Percentiles rank a stretch among this genome's conserved stretches.
Conservation (phyloP, 2,888 invertebrate genomes). For the Latheticus oryzae region DNA sequence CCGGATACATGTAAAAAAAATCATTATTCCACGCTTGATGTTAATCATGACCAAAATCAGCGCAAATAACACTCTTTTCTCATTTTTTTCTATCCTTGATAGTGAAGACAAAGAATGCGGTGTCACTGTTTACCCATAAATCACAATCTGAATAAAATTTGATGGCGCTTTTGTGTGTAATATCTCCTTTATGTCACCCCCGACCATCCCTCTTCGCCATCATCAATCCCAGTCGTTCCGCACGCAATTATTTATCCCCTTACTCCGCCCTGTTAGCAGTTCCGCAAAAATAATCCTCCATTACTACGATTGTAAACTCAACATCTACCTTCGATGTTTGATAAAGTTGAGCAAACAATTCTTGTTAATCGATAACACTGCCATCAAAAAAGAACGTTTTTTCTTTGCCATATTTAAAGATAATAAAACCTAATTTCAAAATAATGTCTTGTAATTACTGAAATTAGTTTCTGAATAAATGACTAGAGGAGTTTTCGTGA, state of each 20-base stretch:
- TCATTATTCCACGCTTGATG: neutral
- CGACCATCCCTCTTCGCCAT: slow-evolving; percentile 47
- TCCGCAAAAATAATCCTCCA: too few relatives aligned
- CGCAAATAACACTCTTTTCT: slow-evolving; percentile 1
- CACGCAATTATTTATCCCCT: slow-evolving; percentile 56
- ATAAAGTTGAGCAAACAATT: slow-evolving; percentile 30
- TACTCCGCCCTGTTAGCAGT: too few relatives aligned
- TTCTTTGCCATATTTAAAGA: too few relatives aligned
- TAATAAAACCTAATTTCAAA: too few relatives aligned
- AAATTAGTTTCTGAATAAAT: too few relatives aligned
- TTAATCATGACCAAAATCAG: neutral
- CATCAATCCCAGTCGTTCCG: slow-evolving; percentile 56
- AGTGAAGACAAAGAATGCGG: slow-evolving; percentile 33
- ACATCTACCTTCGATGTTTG: slow-evolving; percentile 38
- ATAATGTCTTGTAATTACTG: too few relatives aligned
- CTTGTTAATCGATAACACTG: slow-evolving; percentile 30
- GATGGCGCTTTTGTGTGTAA: slow-evolving; percentile 49
- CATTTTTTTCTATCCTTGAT: slow-evolving; percentile 6
- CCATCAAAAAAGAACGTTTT: too few relatives aligned
- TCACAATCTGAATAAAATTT: slow-evolving; percentile 49
- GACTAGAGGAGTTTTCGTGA: too few relatives aligned
- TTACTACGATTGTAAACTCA: slow-evolving; percentile 54
- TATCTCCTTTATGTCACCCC: slow-evolving; percentile 48
- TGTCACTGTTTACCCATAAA: slow-evolving; percentile 46
- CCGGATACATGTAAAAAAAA: slow-evolving; percentile 8